Conservation (phyloP, 2,888 invertebrate genomes). For the Drosophila paramelanica region DNA sequence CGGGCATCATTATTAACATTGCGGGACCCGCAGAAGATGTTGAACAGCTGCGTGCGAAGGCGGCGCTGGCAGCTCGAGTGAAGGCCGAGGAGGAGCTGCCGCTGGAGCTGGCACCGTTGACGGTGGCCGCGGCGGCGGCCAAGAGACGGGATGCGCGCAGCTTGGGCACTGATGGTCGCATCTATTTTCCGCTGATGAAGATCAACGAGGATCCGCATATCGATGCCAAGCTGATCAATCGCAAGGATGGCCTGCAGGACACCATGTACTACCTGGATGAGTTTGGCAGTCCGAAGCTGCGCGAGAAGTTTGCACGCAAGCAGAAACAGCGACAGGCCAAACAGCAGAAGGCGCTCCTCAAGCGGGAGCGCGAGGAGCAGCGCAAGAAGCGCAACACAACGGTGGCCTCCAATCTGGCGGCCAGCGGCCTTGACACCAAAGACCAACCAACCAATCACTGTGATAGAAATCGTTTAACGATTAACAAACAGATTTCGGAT, state of each 20-base stretch:
- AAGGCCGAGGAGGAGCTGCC: slow-evolving; percentile 51
- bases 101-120: slow-evolving; percentile 44
- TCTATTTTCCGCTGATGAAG: slow-evolving; percentile 81
- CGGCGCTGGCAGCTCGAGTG: slow-evolving; percentile 23
- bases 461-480: slow-evolving; percentile 62
- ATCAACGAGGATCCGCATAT: slow-evolving; percentile 82
- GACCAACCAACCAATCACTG: slow-evolving; percentile 49
- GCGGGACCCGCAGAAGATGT: slow-evolving; percentile 3
- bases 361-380: slow-evolving; percentile 72
- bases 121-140: slow-evolving; percentile 56
- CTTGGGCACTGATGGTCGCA: slow-evolving; percentile 79
- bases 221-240: slow-evolving; percentile 84
- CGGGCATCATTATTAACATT: slow-evolving; percentile 69
- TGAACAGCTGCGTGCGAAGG: slow-evolving; percentile 20
- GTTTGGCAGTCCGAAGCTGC: slow-evolving; percentile 84
- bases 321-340: slow-evolving; percentile 81
- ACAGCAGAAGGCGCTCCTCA: slow-evolving; percentile 74
- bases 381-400: slow-evolving; percentile 73
- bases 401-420: slow-evolving; percentile 66
- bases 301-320: slow-evolving; percentile 83
- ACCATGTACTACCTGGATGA: slow-evolving; percentile 85
- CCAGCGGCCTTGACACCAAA: slow-evolving; percentile 59
- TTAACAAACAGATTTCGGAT: slow-evolving; percentile 50
- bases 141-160: slow-evolving; percentile 49
- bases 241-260: slow-evolving; percentile 84